Percentiles rank a stretch among this genome's conserved stretches.
phyloP scores from a whole-genome alignment of 1,140 invertebrate genomes.

The Drosophila oshimai region DNA sequence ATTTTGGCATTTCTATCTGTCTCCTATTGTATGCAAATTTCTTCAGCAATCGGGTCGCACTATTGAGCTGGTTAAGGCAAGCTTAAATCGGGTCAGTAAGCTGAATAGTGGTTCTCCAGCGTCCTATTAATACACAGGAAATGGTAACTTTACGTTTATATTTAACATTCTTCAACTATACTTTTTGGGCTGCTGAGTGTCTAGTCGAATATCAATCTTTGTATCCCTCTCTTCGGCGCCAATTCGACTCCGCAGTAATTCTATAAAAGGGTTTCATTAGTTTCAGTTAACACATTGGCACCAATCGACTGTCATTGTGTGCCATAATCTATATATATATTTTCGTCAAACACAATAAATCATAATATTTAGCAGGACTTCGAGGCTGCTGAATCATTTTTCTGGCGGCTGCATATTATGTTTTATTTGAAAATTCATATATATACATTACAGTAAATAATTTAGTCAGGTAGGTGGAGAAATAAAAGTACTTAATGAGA shows the following conservation, averaged over 20 bases:
- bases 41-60: not conserved
- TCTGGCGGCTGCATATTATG: conserved; percentile 67
- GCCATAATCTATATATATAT: conserved; percentile 49
- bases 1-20: conserved; percentile 4
- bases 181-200: conserved; percentile 2
- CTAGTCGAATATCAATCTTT: conserved; percentile 16
- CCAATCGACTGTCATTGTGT: conserved; percentile 8
- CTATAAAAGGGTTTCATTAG: not conserved
- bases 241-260: not conserved
- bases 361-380: conserved; percentile 38
- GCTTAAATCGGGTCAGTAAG: not conserved
- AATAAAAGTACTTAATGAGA: conserved; percentile 37
- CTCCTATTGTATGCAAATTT: conserved; percentile 47
- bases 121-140: conserved; percentile 12
- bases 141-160: conserved; percentile 4
- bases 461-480: conserved; percentile 73
- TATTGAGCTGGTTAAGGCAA: not conserved
- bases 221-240: conserved; percentile 13
- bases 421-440: conserved; percentile 71
- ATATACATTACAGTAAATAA: conserved; percentile 68
- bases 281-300: not conserved
- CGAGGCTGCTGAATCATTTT: not conserved
- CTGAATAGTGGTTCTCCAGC: not conserved
- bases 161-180: conserved; percentile 22
- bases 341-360: conserved; percentile 43